Evolutionary conservation across 2,888 invertebrate species (phyloP).

Genomic region (Busseola fusca): DNA sequence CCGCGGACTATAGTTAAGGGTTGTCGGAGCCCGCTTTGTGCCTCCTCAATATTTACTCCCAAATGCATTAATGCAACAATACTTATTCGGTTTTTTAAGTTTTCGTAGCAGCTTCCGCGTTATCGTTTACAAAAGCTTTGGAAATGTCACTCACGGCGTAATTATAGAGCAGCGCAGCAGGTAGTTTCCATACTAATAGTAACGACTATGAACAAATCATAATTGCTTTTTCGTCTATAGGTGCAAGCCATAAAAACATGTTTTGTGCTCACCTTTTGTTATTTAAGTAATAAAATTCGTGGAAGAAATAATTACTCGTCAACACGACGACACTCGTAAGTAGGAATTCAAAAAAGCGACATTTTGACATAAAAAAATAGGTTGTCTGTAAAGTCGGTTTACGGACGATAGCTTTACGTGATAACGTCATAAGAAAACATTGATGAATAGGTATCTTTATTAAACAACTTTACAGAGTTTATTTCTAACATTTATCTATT

Average conservation of each 20-base stretch:
- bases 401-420: no score
- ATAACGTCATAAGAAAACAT: no score
- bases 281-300: constrained; percentile 68
- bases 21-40: constrained; percentile 85
- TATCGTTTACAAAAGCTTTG: constrained; percentile 88
- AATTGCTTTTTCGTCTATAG: constrained; percentile 82
- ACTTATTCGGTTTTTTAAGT: constrained; percentile 87
- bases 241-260: constrained; percentile 72
- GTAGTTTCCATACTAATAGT: constrained; percentile 78
- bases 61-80: constrained; percentile 89
- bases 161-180: constrained; percentile 87
- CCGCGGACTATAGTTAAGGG: constrained; percentile 87
- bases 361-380: background rate
- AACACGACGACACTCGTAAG: constrained; percentile 56
- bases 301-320: constrained; percentile 65
- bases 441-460: no score
- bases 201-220: constrained; percentile 77
- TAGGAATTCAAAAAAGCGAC: background rate
- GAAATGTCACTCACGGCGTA: constrained; percentile 86
- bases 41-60: constrained; percentile 88
- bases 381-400: no score
- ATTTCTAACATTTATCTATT: no score
- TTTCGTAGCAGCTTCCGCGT: constrained; percentile 88
- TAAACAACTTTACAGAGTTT: no score
- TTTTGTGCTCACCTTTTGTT: constrained; percentile 76